These are phyloP conservation scores for Crotalus tigris DNA, from an alignment of 2,113 vertebrate species.

Conservation along the genomic window DNA sequence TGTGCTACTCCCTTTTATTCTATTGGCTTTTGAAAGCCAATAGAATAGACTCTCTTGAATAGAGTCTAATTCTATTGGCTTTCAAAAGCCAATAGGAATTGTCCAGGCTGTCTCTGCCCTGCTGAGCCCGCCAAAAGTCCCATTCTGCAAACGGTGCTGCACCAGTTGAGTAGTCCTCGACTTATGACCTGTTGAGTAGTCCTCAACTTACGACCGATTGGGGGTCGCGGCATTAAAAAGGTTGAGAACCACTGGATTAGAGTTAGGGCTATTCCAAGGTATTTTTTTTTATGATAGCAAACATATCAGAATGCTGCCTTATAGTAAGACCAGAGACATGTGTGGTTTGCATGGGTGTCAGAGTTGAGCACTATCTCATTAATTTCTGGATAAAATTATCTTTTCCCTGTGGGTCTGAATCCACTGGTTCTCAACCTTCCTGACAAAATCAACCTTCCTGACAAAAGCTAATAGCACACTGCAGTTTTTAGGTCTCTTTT, in stretches of 20 bases:
- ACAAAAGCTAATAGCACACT: background rate
- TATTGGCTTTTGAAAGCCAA: no score
- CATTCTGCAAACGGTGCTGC: no score
- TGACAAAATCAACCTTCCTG: background rate
- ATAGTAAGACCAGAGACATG: background rate
- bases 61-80: no score
- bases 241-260: background rate
- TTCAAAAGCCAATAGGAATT: no score
- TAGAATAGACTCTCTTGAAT: no score
- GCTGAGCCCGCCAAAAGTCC: no score
- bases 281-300: background rate
- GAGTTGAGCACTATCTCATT: background rate
- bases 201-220: no score
- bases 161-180: no score
- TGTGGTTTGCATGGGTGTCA: background rate
- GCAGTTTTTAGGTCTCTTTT: background rate
- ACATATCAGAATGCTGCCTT: background rate
- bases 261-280: background rate
- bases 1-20: no score
- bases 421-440: background rate
- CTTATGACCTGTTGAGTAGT: no score
- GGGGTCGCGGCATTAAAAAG: no score
- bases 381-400: background rate
- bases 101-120: no score
- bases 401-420: background rate